A percentile compares a stretch with the other conserved stretches of the same genome.
These are phyloP conservation scores for Eurytoma adleriae DNA, from an alignment of 2,888 invertebrate species.

Conservation along the genomic window DNA sequence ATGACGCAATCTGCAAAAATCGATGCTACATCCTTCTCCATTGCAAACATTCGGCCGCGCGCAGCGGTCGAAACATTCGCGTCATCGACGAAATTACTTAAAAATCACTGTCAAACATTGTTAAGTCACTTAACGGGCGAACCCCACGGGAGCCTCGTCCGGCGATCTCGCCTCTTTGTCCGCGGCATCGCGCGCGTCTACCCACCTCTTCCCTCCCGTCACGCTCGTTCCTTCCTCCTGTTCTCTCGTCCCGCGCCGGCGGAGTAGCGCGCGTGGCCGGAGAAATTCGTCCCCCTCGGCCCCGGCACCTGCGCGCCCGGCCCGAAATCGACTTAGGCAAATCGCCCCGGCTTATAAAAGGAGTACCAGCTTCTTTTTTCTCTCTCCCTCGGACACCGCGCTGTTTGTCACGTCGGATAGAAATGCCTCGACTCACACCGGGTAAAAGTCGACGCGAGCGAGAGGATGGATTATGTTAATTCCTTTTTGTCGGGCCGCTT, in stretches of 20 bases:
- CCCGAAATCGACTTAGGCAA: slow-evolving; percentile 47
- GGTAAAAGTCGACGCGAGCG: neutral
- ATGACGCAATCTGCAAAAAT: too few species aligned
- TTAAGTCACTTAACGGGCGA: neutral
- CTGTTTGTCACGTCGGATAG: slow-evolving; percentile 16
- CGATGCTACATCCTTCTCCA: too few species aligned
- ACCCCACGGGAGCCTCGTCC: neutral
- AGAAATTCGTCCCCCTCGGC: neutral
- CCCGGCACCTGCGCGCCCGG: slow-evolving; percentile 16
- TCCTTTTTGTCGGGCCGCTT: neutral
- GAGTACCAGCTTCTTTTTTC: neutral
- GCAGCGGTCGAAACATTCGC: too few species aligned
- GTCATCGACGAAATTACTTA: neutral
- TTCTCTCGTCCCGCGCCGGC: neutral
- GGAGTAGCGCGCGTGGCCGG: too few species aligned
- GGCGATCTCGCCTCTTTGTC: neutral
- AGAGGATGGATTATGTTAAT: slow-evolving; percentile 51
- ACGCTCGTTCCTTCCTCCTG: neutral
- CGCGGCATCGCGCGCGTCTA: neutral
- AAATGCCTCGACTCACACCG: slow-evolving; percentile 24
- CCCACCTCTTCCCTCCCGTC: neutral
- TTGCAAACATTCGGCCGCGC: too few species aligned
- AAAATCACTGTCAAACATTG: slow-evolving; percentile 2
- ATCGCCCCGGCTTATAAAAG: slow-evolving; percentile 11
- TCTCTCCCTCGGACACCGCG: neutral